A percentile compares a stretch with the other conserved stretches of the same genome.
phyloP scores from a whole-genome alignment of 2,113 vertebrate genomes.

The Dolichallabes microphthalmus region DNA sequence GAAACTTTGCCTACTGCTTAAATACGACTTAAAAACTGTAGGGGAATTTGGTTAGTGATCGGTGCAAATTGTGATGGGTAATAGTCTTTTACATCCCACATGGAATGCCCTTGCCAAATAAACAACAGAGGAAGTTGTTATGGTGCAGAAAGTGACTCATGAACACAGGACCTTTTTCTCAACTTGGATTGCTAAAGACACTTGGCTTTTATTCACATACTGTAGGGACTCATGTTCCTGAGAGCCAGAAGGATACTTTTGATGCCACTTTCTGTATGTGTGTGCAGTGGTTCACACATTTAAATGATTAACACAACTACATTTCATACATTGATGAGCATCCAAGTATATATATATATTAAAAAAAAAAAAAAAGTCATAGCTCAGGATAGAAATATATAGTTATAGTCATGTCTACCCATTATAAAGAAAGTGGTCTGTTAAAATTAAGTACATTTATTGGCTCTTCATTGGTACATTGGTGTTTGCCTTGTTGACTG shows the following conservation, averaged over 20 bases:
- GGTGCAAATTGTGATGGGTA: neutral
- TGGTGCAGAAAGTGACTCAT: neutral
- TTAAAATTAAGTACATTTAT: neutral
- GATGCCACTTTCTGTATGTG: neutral
- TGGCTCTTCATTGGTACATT: too few species aligned
- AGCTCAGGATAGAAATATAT: neutral
- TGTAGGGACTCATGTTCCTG: neutral
- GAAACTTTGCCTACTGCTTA: neutral
- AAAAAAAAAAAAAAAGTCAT: neutral
- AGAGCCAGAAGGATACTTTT: neutral
- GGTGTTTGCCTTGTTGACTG: too few species aligned
- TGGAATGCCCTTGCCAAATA: neutral
- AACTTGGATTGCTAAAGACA: neutral
- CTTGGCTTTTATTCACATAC: neutral
- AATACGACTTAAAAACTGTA: neutral
- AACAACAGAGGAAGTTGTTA: neutral
- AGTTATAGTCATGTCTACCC: neutral
- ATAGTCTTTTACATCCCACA: constrained; percentile 3
- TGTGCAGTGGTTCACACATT: neutral
- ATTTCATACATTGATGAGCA: neutral
- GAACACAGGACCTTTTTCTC: neutral
- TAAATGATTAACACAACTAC: neutral
- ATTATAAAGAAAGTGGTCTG: neutral
- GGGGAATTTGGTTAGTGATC: neutral
- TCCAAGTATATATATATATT: neutral